Evolutionary conservation across 2,113 vertebrate species (phyloP).

Genomic region (Passer montanus): DNA sequence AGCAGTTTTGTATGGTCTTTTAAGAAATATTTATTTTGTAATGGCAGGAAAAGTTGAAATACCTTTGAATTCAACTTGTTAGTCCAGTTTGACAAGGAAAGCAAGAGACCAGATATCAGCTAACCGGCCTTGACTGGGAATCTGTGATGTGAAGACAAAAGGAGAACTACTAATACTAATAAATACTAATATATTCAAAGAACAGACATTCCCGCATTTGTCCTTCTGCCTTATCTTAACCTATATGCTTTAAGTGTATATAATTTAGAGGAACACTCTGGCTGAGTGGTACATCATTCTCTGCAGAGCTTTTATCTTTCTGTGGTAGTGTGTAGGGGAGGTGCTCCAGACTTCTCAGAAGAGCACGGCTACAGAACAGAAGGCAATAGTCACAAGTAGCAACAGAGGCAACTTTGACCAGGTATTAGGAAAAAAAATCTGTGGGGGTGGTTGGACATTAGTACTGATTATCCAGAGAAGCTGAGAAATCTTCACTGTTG

Average conservation of each 20-base stretch:
- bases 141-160: neutral
- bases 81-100: neutral
- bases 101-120: neutral
- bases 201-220: neutral
- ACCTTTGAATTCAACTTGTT: neutral
- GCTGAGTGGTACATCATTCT: neutral
- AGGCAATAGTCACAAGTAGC: neutral
- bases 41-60: neutral
- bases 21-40: neutral
- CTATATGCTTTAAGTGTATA: neutral
- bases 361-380: neutral
- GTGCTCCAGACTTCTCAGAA: neutral
- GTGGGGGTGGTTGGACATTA: neutral
- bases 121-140: neutral
- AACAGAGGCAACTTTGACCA: neutral
- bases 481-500: neutral
- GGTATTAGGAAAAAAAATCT: neutral
- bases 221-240: neutral
- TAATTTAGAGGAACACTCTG: neutral
- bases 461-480: neutral
- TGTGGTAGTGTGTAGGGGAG: neutral
- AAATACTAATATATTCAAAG: neutral
- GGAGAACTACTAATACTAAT: neutral
- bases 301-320: neutral
- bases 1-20: neutral